These are phyloP conservation scores for Neolamprologus multifasciatus DNA, from an alignment of 2,797 vertebrate genomes.

Conservation along the genomic window DNA sequence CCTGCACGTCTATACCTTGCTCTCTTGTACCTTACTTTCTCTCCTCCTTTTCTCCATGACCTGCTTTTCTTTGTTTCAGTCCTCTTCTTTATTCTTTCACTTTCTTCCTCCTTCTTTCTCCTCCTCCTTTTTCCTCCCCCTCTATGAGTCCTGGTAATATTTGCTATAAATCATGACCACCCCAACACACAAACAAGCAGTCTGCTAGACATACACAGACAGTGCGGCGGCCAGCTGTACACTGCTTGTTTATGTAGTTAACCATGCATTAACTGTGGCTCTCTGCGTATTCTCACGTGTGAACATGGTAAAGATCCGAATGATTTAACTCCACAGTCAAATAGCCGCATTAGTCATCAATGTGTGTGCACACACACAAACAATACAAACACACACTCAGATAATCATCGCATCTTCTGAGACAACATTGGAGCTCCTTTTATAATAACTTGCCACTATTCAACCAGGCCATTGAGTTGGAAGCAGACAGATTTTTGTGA, in stretches of 20 bases:
- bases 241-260: background rate
- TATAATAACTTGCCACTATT: slow-evolving; percentile 45
- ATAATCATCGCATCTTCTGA: slow-evolving; percentile 45
- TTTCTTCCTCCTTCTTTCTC: background rate
- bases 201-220: background rate
- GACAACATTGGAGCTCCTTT: slow-evolving; percentile 34
- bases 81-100: background rate
- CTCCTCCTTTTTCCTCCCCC: background rate
- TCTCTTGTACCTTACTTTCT: background rate
- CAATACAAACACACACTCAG: background rate
- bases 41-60: background rate
- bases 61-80: background rate
- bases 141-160: slow-evolving; percentile 42
- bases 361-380: background rate
- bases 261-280: background rate
- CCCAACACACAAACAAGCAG: background rate
- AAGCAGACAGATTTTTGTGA: slow-evolving; percentile 29
- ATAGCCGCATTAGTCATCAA: slow-evolving; percentile 11
- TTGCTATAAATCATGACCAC: slow-evolving; percentile 53
- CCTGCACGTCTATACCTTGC: background rate
- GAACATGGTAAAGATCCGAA: background rate
- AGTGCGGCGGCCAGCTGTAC: background rate
- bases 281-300: background rate
- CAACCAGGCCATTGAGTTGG: slow-evolving; percentile 22
- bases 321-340: background rate